Percentiles rank a stretch among this genome's conserved stretches.
Evolutionary conservation across 2,797 vertebrate species (phyloP).

Genomic region (Gypaetus barbatus): DNA sequence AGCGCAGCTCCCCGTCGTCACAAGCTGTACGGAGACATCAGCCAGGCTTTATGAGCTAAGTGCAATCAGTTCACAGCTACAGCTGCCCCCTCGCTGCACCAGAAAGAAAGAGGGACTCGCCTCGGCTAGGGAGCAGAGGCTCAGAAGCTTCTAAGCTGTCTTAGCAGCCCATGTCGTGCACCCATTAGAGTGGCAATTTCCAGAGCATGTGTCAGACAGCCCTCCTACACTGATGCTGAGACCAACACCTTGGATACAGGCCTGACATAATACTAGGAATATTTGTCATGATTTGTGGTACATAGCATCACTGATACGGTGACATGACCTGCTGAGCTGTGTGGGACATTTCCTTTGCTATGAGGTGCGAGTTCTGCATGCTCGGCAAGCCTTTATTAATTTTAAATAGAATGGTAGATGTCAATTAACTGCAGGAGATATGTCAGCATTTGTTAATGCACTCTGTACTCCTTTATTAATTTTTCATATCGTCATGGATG

Average conservation of each 20-base stretch:
- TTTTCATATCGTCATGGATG: background rate
- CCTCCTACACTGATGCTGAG: background rate
- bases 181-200: background rate
- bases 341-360: background rate
- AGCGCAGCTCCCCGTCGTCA: rapidly evolving
- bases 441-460: background rate
- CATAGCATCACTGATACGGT: background rate
- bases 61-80: rapidly evolving
- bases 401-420: background rate
- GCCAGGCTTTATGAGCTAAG: background rate
- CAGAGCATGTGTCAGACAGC: background rate
- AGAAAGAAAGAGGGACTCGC: background rate
- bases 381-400: background rate
- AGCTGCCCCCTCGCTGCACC: background rate
- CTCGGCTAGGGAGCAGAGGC: background rate
- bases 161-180: background rate
- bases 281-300: background rate
- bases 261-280: background rate
- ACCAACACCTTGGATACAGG: background rate
- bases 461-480: background rate
- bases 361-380: background rate
- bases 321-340: background rate
- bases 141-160: background rate
- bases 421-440: slow-evolving; percentile 8
- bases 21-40: background rate